Base-by-base conservation (phyloP, 2,888 invertebrate genomes). In the Nomada goodeniana region DNA sequence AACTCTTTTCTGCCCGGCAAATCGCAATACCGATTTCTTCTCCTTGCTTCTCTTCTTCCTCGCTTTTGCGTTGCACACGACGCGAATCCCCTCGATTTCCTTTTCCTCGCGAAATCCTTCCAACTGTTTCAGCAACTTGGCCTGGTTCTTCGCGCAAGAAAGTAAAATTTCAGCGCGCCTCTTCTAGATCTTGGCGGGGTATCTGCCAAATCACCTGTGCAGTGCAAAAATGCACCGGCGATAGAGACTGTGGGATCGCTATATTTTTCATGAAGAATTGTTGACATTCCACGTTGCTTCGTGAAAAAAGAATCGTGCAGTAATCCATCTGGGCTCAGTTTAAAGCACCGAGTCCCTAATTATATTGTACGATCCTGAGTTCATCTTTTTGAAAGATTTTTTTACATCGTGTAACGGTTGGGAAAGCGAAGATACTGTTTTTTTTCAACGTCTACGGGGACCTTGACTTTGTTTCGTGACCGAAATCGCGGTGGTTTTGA, bases 21-120 rank as follows among this genome's bases (percentile, higher is more conserved):
- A 84, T 84, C 76, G 82, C 82, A 68, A 59, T 71, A 65, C 42
- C 63, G 69, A 82, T 85, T 85, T 85, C 82, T 85, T 85, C 72
- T 18, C 63, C 23, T 13, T 18, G n/a, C 53, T 20, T 4, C 15
- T 42, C 15, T 15, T 55, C 15, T 23, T 18, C 23, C 10, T 23
- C 23, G 42, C 55, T 13, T 13, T 23, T 52, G 20, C 68, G 64
- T 60, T 52, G 69, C 80, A 64, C 47, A 59, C 72, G 50, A 44
- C 69, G 74, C 72, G 70, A 85, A 57, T 61, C 73, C 64, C 64
- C 44, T 20, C 60, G 71, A 85, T 80, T 80, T 80, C 71, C 79
- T 67, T 77, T 77, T 55, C 65, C 78, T 47, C 67, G 65, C 42
- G 65, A 76, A 67, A 47, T 42, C 52, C 61, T 72, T 78, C 42